Conservation (phyloP, 2,797 vertebrate species). For the Cetoscarus ocellatus region DNA sequence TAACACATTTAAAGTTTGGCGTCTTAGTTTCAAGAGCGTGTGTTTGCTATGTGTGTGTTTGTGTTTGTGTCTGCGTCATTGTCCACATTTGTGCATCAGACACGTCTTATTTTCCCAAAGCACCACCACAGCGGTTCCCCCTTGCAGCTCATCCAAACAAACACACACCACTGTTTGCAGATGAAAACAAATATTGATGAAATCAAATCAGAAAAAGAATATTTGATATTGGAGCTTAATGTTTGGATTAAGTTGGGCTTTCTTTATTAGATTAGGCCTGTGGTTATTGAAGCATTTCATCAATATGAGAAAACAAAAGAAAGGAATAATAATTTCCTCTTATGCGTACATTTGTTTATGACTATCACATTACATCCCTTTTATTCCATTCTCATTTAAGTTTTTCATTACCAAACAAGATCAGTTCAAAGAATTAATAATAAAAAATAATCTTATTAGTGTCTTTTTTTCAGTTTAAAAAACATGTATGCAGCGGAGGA, state of each 20-base stretch:
- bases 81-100: slow-evolving; percentile 61
- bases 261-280: slow-evolving; percentile 74
- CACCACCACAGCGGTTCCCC: slow-evolving; percentile 32
- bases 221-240: slow-evolving; percentile 81
- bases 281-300: slow-evolving; percentile 61
- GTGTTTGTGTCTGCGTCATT: slow-evolving; percentile 44
- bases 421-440: not conserved
- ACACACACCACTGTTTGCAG: slow-evolving; percentile 72
- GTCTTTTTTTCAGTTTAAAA: no score
- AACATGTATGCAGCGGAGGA: no score
- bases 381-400: not conserved
- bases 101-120: slow-evolving; percentile 65
- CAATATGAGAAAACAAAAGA: slow-evolving; percentile 58
- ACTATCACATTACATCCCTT: not conserved
- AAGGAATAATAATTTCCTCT: slow-evolving; percentile 32
- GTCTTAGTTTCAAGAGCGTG: slow-evolving; percentile 51
- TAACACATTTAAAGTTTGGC: slow-evolving; percentile 68
- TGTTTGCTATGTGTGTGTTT: slow-evolving; percentile 44
- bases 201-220: slow-evolving; percentile 80
- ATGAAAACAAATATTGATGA: slow-evolving; percentile 83
- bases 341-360: slow-evolving; percentile 24
- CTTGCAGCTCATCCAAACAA: slow-evolving; percentile 70
- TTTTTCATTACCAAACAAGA: not conserved
- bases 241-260: slow-evolving; percentile 76
- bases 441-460: not conserved